phyloP scores from a whole-genome alignment of 2,797 vertebrate species.

The Acanthiza pusilla region DNA sequence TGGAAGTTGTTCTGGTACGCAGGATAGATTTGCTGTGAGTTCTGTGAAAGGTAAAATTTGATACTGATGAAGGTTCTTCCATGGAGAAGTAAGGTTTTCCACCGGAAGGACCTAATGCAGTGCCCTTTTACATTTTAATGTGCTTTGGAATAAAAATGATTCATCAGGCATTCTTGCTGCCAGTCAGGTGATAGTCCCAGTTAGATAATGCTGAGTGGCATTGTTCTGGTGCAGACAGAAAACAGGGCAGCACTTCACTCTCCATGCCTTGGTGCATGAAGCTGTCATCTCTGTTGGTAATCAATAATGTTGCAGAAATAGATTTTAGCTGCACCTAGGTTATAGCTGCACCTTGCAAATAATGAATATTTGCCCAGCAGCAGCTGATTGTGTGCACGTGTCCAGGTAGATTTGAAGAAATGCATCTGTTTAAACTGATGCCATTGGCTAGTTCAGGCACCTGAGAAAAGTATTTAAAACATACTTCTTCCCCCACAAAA shows the following conservation, averaged over 20 bases:
- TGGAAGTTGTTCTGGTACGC: neutral
- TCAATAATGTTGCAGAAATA: constrained; percentile 23
- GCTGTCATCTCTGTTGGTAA: neutral
- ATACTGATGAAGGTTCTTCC: neutral
- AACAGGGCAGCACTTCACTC: neutral
- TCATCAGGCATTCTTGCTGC: neutral
- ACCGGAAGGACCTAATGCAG: neutral
- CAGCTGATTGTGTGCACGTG: neutral
- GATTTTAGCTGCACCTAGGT: neutral
- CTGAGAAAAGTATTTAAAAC: neutral
- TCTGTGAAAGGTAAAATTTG: neutral
- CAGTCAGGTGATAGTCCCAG: neutral
- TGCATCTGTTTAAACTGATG: neutral
- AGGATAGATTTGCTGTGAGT: neutral
- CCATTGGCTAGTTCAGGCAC: neutral
- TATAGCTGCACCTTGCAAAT: neutral
- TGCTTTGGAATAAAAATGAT: neutral
- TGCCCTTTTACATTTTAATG: neutral
- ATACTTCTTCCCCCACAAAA: neutral
- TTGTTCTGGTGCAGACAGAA: constrained; percentile 7
- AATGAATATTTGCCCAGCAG: neutral
- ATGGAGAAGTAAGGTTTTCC: neutral
- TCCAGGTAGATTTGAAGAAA: neutral
- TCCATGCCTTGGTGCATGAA: neutral
- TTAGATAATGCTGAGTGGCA: neutral